Conservation (phyloP, 92 coral and sea anemone genomes). For the Siderastrea siderea region DNA sequence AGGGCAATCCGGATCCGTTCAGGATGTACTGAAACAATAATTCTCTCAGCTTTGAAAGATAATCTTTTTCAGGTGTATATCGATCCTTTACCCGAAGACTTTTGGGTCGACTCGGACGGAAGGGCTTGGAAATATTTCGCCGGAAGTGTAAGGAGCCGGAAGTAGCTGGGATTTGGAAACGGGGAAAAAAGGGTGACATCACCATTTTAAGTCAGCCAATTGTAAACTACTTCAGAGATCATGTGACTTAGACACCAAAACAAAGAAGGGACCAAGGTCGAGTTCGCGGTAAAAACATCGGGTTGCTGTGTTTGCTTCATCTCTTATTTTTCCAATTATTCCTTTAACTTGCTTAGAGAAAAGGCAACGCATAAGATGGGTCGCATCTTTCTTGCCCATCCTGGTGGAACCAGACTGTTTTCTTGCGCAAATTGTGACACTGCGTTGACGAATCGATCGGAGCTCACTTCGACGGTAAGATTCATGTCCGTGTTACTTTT, state of each 20-base stretch:
- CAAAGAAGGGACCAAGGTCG: not conserved
- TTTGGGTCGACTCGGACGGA: no score
- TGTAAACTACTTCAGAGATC: not conserved
- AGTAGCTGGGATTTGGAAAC: not conserved
- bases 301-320: not conserved
- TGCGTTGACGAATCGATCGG: slow-evolving; percentile 98
- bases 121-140: no score
- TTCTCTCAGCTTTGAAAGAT: no score
- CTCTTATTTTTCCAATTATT: not conserved
- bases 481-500: not conserved
- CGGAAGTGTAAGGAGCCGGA: slow-evolving; percentile 1
- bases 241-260: slow-evolving; percentile 31
- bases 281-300: slow-evolving; percentile 36
- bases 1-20: no score
- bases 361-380: slow-evolving; percentile 73
- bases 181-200: not conserved
- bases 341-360: not conserved
- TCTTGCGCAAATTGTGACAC: slow-evolving; percentile 99
- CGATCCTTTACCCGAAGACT: no score
- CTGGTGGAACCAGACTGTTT: slow-evolving; percentile 95
- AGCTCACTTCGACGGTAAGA: slow-evolving; percentile 95
- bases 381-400: slow-evolving; percentile 94
- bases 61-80: no score
- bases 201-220: slow-evolving; percentile 1
- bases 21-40: no score